phyloP scores from a whole-genome alignment of 2,113 vertebrate species.

The Dipodomys ordii region DNA sequence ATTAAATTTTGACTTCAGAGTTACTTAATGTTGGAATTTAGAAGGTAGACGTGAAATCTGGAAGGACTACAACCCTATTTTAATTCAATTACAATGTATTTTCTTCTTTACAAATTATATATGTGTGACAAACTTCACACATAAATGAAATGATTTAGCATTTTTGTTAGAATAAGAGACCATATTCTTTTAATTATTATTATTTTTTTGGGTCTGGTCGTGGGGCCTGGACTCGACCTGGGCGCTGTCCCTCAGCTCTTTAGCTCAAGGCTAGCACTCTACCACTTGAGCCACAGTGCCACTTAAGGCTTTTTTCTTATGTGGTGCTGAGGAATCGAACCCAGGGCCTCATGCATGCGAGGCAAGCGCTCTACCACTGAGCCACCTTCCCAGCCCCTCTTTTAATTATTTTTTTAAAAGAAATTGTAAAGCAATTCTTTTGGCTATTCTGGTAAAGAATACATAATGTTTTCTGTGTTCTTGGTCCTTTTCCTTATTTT shows the following conservation, averaged over 20 bases:
- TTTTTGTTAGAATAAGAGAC: slow-evolving; percentile 7
- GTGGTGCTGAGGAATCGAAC: too few relatives aligned
- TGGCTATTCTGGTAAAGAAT: not conserved
- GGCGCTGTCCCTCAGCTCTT: too few relatives aligned
- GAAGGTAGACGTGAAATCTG: not conserved
- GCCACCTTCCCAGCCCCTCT: too few relatives aligned
- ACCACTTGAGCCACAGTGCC: too few relatives aligned
- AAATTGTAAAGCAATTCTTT: not conserved
- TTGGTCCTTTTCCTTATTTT: not conserved
- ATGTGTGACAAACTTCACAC: not conserved
- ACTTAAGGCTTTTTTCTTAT: too few relatives aligned
- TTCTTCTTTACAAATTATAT: slow-evolving; percentile 3
- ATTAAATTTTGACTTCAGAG: slow-evolving; percentile 26
- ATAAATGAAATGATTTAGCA: slow-evolving; percentile 1
- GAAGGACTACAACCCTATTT: slow-evolving; percentile 4
- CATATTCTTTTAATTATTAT: not conserved
- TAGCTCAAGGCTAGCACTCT: too few relatives aligned
- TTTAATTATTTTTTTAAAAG: not conserved
- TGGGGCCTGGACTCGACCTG: too few relatives aligned
- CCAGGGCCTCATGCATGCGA: too few relatives aligned
- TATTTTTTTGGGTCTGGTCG: too few relatives aligned
- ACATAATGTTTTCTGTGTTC: not conserved
- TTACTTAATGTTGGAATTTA: not conserved
- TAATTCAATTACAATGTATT: slow-evolving; percentile 11
- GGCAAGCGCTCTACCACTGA: too few relatives aligned